Evolutionary conservation across 2,797 vertebrate genomes (phyloP).

Genomic region (Allobates femoralis): DNA sequence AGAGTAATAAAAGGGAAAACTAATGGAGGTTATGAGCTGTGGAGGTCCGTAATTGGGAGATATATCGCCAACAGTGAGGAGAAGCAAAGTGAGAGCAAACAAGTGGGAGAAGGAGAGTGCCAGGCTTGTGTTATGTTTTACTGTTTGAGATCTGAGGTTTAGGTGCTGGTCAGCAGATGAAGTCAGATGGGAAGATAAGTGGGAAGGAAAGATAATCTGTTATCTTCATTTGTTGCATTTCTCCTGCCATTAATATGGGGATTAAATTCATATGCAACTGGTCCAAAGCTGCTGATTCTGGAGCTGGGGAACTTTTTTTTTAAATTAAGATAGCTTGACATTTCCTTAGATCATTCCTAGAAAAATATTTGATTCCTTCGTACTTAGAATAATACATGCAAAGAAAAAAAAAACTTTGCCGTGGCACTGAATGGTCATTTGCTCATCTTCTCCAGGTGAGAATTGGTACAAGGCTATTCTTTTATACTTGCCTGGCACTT

Average conservation of each 20-base stretch:
- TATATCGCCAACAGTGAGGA: no score
- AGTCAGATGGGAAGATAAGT: no score
- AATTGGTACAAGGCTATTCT: neutral
- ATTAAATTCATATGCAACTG: neutral
- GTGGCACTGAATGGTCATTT: neutral
- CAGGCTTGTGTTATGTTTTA: no score
- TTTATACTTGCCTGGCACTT: neutral
- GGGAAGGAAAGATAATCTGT: neutral
- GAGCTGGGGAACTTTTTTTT: neutral
- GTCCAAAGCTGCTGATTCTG: neutral
- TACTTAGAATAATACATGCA: neutral
- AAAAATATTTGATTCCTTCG: neutral
- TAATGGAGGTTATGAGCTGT: no score
- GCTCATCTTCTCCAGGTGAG: neutral
- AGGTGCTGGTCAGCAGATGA: no score
- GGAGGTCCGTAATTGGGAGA: no score
- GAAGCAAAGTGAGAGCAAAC: no score
- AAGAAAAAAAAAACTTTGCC: neutral
- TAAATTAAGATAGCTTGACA: neutral
- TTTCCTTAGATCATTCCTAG: neutral
- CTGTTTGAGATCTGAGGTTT: no score
- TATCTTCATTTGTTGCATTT: neutral
- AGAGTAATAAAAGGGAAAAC: no score
- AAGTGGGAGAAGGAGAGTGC: no score
- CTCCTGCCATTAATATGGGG: neutral